A percentile compares a stretch with the other conserved stretches of the same genome.
Evolutionary conservation across 2,888 invertebrate species (phyloP).

Genomic region (Litoditis marina): DNA sequence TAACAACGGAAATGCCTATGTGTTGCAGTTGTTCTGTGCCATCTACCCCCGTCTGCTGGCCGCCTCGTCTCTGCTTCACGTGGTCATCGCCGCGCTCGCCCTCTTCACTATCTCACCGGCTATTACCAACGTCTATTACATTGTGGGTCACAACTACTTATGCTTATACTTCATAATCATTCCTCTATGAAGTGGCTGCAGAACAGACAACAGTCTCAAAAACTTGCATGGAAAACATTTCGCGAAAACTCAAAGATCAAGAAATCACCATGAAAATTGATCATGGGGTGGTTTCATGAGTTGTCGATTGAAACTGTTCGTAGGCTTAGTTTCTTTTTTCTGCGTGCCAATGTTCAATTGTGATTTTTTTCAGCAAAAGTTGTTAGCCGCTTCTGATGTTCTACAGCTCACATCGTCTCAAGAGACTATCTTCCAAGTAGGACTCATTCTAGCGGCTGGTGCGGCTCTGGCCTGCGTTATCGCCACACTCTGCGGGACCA

Average conservation of each 20-base stretch:
- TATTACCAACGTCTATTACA: conserved; percentile 59
- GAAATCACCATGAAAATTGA: too few relatives aligned
- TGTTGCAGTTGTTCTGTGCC: conserved; percentile 42
- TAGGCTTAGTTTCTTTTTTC: too few relatives aligned
- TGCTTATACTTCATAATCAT: too few relatives aligned
- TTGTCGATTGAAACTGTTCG: too few relatives aligned
- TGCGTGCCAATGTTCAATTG: too few relatives aligned
- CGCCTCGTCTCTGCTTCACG: conserved; percentile 51
- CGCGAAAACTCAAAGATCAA: too few relatives aligned
- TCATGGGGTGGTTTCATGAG: too few relatives aligned
- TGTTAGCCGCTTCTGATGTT: conserved; percentile 44
- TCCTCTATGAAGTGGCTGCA: too few relatives aligned
- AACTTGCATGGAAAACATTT: too few relatives aligned
- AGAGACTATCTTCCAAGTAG: conserved; percentile 43
- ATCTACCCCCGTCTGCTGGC: conserved; percentile 49
- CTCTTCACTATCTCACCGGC: conserved; percentile 55
- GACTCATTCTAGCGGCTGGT: conserved; percentile 54
- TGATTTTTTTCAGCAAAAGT: conserved; percentile 46
- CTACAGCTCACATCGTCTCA: conserved; percentile 36
- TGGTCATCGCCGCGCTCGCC: conserved; percentile 54
- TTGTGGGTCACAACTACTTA: conserved; percentile 30
- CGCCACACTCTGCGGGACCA: conserved; percentile 45
- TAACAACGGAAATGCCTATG: background rate
- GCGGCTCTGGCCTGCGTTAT: conserved; percentile 55
- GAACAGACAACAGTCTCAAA: too few relatives aligned